Base-by-base conservation (phyloP, 2,888 invertebrate species). In the Tiphia femorata region DNA sequence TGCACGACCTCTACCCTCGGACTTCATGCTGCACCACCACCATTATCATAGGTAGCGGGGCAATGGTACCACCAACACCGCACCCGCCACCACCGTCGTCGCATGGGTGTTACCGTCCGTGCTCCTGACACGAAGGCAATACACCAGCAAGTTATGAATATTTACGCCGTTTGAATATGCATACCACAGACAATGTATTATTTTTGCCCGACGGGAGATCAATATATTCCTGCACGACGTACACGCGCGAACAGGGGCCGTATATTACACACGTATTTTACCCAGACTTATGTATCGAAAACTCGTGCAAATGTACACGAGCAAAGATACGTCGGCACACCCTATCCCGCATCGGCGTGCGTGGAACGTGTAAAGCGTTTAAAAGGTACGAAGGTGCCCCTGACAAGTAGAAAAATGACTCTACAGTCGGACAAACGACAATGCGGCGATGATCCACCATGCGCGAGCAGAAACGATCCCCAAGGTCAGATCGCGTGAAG, bases 181-280 rank as follows among this genome's bases (percentile, higher is more conserved):
- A 79, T 78, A 74, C 62, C 72, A 72, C 73, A 73, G 76, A 76
- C 77, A 75, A 77, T 79, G 78, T 78, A 81, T 79, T 81, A 80
- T 80, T 80, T 81, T 80, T 76, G 67, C 71, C 60, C 66, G 66
- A 68, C 68, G 67, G 67, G 69, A 74, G 77, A 81, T 81, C 79
- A 72, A 81, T 80, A 78, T 72, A 73, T 49, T 61, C 55, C 55
- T 51, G 53, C 56, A 53, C 55, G 40, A 33, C 41, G 50, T 37
- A 47, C 33, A 25, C 19, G 27, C 38, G 21, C 17, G 46, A 35
- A 37, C 19, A 1, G 12, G 33, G 12, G 8, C 33, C n/a, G n/a
- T n/a, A n/a, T n/a, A n/a, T n/a, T n/a, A n/a, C n/a, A n/a, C n/a
- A n/a, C n/a, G n/a, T n/a, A n/a, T n/a, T n/a, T n/a, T n/a, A n/a